phyloP scores from a whole-genome alignment of 2,113 vertebrate species.

The Acrocephalus arundinaceus region DNA sequence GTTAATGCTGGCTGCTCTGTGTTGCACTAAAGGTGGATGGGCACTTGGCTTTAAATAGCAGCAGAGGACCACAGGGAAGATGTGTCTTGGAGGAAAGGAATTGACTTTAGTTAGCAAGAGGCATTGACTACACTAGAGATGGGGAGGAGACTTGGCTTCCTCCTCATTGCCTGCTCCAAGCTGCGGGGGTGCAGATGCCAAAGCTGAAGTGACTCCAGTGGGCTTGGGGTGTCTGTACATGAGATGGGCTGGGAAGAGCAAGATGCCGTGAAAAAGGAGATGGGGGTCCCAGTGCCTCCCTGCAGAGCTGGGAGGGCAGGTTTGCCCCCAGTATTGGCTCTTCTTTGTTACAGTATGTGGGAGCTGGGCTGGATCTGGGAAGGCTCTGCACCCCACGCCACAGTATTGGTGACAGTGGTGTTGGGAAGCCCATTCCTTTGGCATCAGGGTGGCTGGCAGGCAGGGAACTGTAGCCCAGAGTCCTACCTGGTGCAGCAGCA shows the following conservation, averaged over 20 bases:
- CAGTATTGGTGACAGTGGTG: rapidly evolving
- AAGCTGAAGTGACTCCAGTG: background rate
- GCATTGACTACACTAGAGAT: background rate
- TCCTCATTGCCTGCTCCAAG: rapidly evolving
- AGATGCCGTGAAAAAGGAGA: background rate
- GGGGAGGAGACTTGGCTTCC: background rate
- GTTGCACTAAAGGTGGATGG: background rate
- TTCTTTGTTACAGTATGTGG: background rate
- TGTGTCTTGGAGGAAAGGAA: background rate
- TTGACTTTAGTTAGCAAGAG: background rate
- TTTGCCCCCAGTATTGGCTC: background rate
- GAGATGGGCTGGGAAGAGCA: background rate
- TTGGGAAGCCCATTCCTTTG: background rate
- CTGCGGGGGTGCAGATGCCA: background rate
- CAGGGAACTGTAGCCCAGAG: background rate
- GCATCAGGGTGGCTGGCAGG: rapidly evolving
- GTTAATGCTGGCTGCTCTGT: background rate
- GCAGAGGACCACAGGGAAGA: background rate
- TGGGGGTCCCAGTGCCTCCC: background rate
- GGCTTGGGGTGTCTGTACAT: background rate
- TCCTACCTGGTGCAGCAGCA: slow-evolving; percentile 46
- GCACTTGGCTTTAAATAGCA: background rate
- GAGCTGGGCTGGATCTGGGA: background rate
- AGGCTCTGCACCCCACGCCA: rapidly evolving
- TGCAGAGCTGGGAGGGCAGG: background rate